Evolutionary conservation across 2,888 invertebrate genomes (phyloP), one percentile per base, ranked within the genome.

Genomic region (Heliconius erato): DNA sequence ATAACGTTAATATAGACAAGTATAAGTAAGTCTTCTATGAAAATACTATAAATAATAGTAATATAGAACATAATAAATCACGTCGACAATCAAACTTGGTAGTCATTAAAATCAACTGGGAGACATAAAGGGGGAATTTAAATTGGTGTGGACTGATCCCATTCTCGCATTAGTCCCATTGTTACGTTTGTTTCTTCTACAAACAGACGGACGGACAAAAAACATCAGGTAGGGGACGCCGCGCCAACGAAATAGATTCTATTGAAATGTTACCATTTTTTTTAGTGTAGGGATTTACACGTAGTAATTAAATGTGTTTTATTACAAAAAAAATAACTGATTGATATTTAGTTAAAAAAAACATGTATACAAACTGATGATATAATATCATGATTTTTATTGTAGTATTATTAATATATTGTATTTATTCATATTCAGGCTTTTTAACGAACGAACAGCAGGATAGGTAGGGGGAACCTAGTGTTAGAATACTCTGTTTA

Each of bases 141-240:
- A 94, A 95, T 93, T 92, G 90, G 91, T 86, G 84, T 83, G 87
- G 91, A 90, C 89, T 90, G 90, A 91, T 90, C 92, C 92, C 89
- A 89, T 88, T 88, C 87, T 86, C 84, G 89, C 91, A 93, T 92
- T 92, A 92, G 92, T 54, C 9, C 91, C 92, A 94, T 95, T 95
- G 95, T 95, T 95, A 93, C 91, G 91, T 91, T 91, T 92, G 92
- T 91, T 93, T 90, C 91, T 90, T 92, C 90, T 92, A 90, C 91
- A 94, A 94, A 95, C 94, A 95, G 85, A 88, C 86, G 89, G 90
- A 89, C 87, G 79, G 93, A 94, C 92, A 95, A 95, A 95, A 95
- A 95, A 94, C 93, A 94, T 91, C 94, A 94, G 95, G 95, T 94
- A 95, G 87, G 83, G 84, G 76, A 80, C 82, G 86, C 83, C 72